Evolutionary conservation across 2,113 vertebrate genomes (phyloP).

Genomic region (Poeciliopsis prolifica): DNA sequence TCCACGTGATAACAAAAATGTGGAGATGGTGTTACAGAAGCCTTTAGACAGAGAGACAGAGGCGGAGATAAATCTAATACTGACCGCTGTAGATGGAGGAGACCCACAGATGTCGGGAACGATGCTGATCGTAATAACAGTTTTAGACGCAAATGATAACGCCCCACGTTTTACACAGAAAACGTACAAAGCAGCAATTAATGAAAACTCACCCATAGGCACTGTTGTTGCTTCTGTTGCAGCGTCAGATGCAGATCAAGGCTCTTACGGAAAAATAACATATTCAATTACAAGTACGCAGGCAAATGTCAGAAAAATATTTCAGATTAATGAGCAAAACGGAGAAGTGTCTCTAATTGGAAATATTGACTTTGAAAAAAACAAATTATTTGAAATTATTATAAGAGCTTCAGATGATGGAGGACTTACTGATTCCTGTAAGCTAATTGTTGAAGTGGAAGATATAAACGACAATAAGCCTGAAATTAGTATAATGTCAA

Average conservation of each 20-base stretch:
- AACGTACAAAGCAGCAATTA: constrained; percentile 64
- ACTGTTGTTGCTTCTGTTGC: constrained; percentile 51
- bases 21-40: constrained; percentile 66
- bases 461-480: constrained; percentile 64
- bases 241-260: constrained; percentile 71
- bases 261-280: neutral
- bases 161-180: constrained; percentile 61
- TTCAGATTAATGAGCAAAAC: constrained; percentile 60
- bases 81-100: constrained; percentile 65
- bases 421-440: constrained; percentile 54
- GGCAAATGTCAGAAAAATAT: constrained; percentile 1
- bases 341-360: constrained; percentile 66
- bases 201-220: constrained; percentile 62
- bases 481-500: constrained; percentile 63
- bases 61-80: constrained; percentile 35
- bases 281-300: constrained; percentile 21
- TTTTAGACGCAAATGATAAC: constrained; percentile 64
- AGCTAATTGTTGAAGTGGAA: constrained; percentile 74
- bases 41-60: constrained; percentile 66
- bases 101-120: constrained; percentile 61
- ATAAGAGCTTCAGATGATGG: constrained; percentile 77
- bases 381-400: constrained; percentile 50
- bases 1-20: constrained; percentile 16
- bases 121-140: constrained; percentile 63
- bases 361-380: constrained; percentile 76